Percentiles rank a stretch among this genome's conserved stretches.
Evolutionary conservation across 2,113 vertebrate genomes (phyloP).

Genomic region (Trogon surrucura): DNA sequence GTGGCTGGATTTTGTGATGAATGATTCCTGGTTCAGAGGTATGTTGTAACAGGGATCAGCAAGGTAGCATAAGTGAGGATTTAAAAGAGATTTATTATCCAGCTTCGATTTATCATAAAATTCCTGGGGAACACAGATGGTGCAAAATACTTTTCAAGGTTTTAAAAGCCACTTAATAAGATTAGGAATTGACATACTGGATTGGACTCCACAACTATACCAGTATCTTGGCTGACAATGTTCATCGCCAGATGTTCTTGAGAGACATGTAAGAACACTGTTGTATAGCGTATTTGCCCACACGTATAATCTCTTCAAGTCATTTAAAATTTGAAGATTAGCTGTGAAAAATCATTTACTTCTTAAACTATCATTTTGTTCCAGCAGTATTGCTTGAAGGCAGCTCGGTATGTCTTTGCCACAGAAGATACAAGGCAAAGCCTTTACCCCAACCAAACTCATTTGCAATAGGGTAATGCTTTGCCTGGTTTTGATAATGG

Average conservation of each 20-base stretch:
- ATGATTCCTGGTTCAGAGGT: background rate
- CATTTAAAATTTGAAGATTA: slow-evolving; percentile 47
- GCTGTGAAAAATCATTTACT: slow-evolving; percentile 30
- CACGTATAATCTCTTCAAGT: slow-evolving; percentile 33
- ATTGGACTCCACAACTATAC: slow-evolving; percentile 1
- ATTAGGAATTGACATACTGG: slow-evolving; percentile 31
- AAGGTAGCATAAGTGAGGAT: background rate
- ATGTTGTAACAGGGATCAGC: background rate
- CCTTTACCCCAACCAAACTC: background rate
- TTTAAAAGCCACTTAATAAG: slow-evolving; percentile 57
- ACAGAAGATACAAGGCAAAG: background rate
- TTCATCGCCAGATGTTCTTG: slow-evolving; percentile 42
- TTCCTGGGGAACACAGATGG: slow-evolving; percentile 17
- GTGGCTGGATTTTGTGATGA: background rate
- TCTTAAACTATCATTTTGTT: slow-evolving; percentile 34
- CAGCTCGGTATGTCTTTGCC: background rate
- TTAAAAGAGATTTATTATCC: slow-evolving; percentile 17
- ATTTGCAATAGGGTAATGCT: background rate
- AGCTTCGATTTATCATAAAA: slow-evolving; percentile 24
- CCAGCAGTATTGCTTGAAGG: background rate
- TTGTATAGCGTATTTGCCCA: background rate
- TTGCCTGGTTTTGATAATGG: background rate
- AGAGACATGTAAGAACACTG: background rate
- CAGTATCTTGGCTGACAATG: background rate
- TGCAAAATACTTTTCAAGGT: slow-evolving; percentile 2